Evolutionary conservation across 2,888 invertebrate genomes (phyloP).

Genomic region (Ornithoptera alexandrae): DNA sequence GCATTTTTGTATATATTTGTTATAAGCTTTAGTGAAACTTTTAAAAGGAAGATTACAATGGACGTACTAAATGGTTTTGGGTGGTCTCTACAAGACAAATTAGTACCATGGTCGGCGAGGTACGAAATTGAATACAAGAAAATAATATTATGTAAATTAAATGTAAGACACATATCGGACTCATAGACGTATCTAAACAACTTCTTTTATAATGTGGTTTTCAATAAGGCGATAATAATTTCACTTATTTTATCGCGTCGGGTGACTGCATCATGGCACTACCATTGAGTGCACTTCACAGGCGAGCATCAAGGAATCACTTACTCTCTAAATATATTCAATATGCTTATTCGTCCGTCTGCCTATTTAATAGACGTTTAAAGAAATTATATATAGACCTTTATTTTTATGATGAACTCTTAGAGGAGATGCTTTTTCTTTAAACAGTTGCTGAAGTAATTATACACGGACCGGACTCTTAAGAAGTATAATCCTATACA

Average conservation of each 20-base stretch:
- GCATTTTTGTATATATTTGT: too few species aligned
- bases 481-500: too few species aligned
- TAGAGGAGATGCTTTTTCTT: too few species aligned
- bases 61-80: too few species aligned
- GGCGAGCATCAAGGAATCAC: neutral
- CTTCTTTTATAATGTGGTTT: neutral
- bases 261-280: neutral
- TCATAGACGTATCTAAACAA: neutral
- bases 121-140: too few species aligned
- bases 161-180: neutral
- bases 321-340: neutral
- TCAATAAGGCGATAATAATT: neutral
- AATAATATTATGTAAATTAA: neutral
- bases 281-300: neutral
- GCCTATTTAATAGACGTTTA: neutral
- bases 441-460: too few species aligned
- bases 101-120: too few species aligned
- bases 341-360: neutral
- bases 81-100: too few species aligned
- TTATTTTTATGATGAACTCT: too few species aligned
- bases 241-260: neutral
- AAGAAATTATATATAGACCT: neutral
- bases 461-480: too few species aligned
- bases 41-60: too few species aligned
- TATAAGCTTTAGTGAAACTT: too few species aligned